Evolutionary conservation across 2,113 vertebrate genomes (phyloP).

Genomic region (Chamaea fasciata): DNA sequence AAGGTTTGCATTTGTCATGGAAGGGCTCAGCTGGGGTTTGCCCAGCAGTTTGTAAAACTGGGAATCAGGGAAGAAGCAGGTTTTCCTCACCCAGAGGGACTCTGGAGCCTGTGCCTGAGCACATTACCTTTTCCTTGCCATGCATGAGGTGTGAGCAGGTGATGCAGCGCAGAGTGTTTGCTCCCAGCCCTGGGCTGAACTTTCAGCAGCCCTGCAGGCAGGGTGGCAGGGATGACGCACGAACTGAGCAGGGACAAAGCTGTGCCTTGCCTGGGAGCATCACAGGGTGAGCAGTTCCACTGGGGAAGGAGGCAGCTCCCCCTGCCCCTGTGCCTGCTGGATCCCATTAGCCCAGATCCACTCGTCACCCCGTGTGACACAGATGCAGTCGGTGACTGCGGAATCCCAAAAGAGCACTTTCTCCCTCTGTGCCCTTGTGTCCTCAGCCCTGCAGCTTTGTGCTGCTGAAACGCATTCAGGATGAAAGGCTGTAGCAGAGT

Average conservation of each 20-base stretch:
- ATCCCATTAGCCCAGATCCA: background rate
- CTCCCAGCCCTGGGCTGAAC: background rate
- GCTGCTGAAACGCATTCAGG: background rate
- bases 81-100: background rate
- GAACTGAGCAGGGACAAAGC: background rate
- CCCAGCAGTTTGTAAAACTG: background rate
- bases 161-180: background rate
- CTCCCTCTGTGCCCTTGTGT: background rate
- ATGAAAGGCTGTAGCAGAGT: background rate
- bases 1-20: background rate
- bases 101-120: rapidly evolving
- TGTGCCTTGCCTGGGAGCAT: background rate
- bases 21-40: background rate
- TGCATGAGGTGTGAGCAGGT: rapidly evolving
- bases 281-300: rapidly evolving
- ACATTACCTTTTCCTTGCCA: background rate
- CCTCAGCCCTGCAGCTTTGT: rapidly evolving
- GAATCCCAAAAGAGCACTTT: background rate
- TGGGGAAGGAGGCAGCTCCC: background rate
- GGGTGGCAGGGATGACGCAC: background rate
- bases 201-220: background rate
- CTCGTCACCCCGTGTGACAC: rapidly evolving
- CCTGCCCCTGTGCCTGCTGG: background rate
- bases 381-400: rapidly evolving
- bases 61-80: background rate